Base-by-base conservation (phyloP, 2,113 vertebrate species). In the Pseudorectes ferrugineus region DNA sequence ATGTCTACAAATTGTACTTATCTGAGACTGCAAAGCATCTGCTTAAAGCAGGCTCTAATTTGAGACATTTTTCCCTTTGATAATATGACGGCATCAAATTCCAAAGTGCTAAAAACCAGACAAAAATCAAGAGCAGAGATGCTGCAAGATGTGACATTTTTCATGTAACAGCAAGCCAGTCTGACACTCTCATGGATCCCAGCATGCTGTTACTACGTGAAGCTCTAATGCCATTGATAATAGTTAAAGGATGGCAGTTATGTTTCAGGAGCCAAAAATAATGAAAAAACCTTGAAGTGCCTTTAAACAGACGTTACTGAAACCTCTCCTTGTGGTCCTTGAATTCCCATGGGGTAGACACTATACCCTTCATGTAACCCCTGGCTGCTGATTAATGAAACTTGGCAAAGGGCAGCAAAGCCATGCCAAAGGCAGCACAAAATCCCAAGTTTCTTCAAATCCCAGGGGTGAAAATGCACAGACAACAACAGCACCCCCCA, bases 351-450 rank as follows among this genome's bases (percentile, higher is more conserved):
- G 4, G 13, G 74, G 82, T 26, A 94, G 85, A 93, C 92, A 81
- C 66, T 25, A 67, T 88, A 93, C 70, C 83, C 84, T 95, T 88
- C 92, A 63, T 10, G 12, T 86, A 91, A 92, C 91, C 89, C 74
- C 70, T 84, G 75, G 54, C 76, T 91, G 93, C 66, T 92, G 95
- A 97, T 96, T 96, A 97, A 95, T 86, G 71, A 84, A 85, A 85
- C 46, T 85, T 93, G 94, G 91, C 92, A 89, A 92, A 93, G 51
- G 42, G 42, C 33, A 54, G 51, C 38, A 92, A 88, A 91, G 17
- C 48, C 46, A 66, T 70, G 93, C 89, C 93, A 96, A 92, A 94
- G 82, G 84, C 87, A 85, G 80, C 74, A 88, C 63, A 85, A 87
- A 96, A 97, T 86, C 88, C 87, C 65, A 91, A 72, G 22, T 93